phyloP scores from a whole-genome alignment of 2,113 vertebrate genomes.

The Daboia siamensis region DNA sequence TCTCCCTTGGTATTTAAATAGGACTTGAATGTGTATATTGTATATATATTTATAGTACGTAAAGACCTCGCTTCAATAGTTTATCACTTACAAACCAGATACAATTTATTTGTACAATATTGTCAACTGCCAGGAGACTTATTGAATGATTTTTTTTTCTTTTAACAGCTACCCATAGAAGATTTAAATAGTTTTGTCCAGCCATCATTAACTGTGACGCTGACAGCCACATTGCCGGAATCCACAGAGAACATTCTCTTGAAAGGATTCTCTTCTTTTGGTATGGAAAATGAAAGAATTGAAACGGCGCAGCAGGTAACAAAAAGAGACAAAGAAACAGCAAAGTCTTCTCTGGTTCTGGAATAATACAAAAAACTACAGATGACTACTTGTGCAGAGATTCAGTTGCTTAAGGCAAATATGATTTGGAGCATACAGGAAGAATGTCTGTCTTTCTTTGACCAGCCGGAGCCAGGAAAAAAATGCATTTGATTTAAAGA shows the following conservation, averaged over 20 bases:
- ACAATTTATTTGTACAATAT: not conserved
- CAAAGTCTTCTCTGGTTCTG: not conserved
- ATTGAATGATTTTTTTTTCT: not conserved
- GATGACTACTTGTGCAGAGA: not conserved
- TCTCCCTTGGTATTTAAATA: not conserved
- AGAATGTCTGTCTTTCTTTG: not conserved
- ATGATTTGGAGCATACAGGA: not conserved
- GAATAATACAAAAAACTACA: not conserved
- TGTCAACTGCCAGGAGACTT: not conserved
- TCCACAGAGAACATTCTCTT: constrained; percentile 88
- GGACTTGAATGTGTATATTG: not conserved
- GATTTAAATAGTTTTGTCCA: constrained; percentile 87
- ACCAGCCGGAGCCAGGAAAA: not conserved
- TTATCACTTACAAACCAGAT: not conserved
- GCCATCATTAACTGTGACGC: constrained; percentile 72
- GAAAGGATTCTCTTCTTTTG: constrained; percentile 84
- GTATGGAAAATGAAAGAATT: constrained; percentile 85
- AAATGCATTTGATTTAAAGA: not conserved
- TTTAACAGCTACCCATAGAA: constrained; percentile 88
- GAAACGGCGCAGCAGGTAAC: constrained; percentile 95
- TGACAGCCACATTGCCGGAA: constrained; percentile 78
- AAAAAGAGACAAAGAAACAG: not conserved
- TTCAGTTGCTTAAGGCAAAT: not conserved
- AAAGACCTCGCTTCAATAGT: not conserved
- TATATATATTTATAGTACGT: not conserved